Evolutionary conservation across 1,140 invertebrate species (phyloP), one percentile per base, ranked within the genome.

Genomic region (Chionoecetes opilio): DNA sequence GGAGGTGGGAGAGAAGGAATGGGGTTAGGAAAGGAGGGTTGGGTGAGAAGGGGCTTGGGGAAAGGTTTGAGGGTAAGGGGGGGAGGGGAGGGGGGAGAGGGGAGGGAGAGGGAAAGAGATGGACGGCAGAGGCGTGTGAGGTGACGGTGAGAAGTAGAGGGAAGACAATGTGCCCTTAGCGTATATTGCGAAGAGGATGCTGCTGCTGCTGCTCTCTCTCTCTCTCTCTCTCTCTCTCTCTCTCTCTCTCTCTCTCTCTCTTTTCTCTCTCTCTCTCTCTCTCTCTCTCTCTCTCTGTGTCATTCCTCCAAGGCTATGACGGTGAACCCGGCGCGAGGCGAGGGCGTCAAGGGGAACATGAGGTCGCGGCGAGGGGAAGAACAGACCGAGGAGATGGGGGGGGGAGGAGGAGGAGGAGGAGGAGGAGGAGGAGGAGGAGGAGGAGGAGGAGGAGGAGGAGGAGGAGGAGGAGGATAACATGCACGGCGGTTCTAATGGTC

Each of bases 261-360:
- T 89, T 89, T 38, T 89, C 87, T 89, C 88, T 90, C 88, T 90
- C 88, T 90, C 88, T 90, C 88, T 31, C 88, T 90, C 88, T 90
- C 88, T 53, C 38, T 53, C 88, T 63, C 38, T 53, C 87, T 38
- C 34, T 26, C 34, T 21, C 87, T 38, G 35, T 38, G 35, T 38
- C 87, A 38, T 37, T 32, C 87, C 21, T 5, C 21, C 63, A 26
- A 17, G 21, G n/a, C 26, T 17, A 26, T 26, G 26, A 75, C 63
- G 63, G 63, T 75, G 63, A 75, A 17, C 63, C 63, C 1, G 63
- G 63, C 63, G 63, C 63, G n/a, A 3, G n/a, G 63, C 63, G 63
- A 75, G 63, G 63, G 63, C 63, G 63, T 75, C 63, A 75, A 75
- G 63, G 63, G 63, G 63, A 75, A 75, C 63, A 75, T 75, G 63